A percentile compares a stretch with the other conserved stretches of the same genome.
Conservation (phyloP, 2,888 invertebrate genomes). For the Hoplodrina ambigua region DNA sequence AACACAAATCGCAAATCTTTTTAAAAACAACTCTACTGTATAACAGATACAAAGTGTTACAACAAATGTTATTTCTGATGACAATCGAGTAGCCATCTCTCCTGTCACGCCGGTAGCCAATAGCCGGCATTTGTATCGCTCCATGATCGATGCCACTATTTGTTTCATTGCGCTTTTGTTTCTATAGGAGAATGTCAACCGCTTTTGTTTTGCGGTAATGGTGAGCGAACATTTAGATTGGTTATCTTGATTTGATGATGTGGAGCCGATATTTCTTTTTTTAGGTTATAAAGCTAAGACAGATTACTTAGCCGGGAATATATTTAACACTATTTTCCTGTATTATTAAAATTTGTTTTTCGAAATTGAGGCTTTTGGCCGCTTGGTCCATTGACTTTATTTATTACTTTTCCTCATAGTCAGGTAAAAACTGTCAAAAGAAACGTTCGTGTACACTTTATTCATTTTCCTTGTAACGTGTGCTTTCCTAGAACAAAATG, state of each 20-base stretch:
- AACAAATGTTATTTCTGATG: constrained; percentile 61
- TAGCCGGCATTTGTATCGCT: constrained; percentile 57
- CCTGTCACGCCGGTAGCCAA: constrained; percentile 45
- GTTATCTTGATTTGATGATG: constrained; percentile 5
- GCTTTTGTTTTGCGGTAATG: constrained; percentile 50
- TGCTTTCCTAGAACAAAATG: not conserved
- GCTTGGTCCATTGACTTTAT: no score
- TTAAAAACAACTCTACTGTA: constrained; percentile 16
- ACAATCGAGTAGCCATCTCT: constrained; percentile 49
- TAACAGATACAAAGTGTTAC: constrained; percentile 41
- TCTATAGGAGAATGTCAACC: constrained; percentile 36
- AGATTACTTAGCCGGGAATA: not conserved
- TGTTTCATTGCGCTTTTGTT: constrained; percentile 59
- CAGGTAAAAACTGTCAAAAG: no score
- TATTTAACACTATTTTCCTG: no score
- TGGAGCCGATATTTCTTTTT: not conserved
- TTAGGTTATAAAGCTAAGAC: not conserved
- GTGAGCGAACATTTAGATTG: constrained; percentile 24
- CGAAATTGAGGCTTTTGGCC: no score
- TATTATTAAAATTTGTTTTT: no score
- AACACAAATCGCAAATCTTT: no score
- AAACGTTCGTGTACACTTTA: no score
- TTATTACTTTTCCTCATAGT: no score
- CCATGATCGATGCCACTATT: constrained; percentile 60
- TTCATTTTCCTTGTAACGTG: not conserved